These are phyloP conservation scores for Epinotia brunnichana DNA, from an alignment of 2,888 invertebrate species.

Conservation along the genomic window DNA sequence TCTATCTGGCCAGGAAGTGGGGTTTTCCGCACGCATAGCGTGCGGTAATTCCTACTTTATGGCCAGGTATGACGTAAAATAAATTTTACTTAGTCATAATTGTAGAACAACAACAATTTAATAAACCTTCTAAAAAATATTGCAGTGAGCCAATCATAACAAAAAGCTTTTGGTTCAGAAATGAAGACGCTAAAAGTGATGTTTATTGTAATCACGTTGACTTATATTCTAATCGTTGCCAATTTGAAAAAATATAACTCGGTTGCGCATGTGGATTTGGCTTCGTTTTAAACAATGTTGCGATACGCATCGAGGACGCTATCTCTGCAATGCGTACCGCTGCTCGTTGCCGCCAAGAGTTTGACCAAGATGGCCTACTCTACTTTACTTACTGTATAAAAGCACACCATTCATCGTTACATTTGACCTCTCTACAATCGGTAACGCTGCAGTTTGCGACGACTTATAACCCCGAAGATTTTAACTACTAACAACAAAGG, in stretches of 20 bases:
- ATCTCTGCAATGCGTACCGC: constrained; percentile 42
- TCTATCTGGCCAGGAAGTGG: too few relatives aligned
- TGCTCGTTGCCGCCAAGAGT: constrained; percentile 28
- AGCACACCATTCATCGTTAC: neutral
- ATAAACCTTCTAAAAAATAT: too few relatives aligned
- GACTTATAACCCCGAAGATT: neutral
- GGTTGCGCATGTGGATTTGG: neutral
- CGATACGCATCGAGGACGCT: constrained; percentile 41
- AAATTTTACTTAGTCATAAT: too few relatives aligned
- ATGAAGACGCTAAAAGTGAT: too few relatives aligned
- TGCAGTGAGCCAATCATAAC: too few relatives aligned
- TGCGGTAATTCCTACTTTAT: too few relatives aligned
- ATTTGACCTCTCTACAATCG: neutral
- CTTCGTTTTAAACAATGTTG: constrained; percentile 7
- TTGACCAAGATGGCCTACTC: constrained; percentile 35
- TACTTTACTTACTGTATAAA: constrained; percentile 15
- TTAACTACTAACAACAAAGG: neutral
- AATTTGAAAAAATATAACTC: neutral
- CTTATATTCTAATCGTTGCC: neutral
- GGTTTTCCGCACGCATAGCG: too few relatives aligned
- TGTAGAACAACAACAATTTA: too few relatives aligned
- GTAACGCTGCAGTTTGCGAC: too few relatives aligned
- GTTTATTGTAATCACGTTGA: neutral
- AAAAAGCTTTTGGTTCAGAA: too few relatives aligned
- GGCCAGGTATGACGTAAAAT: too few relatives aligned